These are phyloP conservation scores for Staurois parvus DNA, from an alignment of 2,797 vertebrate species.

Conservation along the genomic window DNA sequence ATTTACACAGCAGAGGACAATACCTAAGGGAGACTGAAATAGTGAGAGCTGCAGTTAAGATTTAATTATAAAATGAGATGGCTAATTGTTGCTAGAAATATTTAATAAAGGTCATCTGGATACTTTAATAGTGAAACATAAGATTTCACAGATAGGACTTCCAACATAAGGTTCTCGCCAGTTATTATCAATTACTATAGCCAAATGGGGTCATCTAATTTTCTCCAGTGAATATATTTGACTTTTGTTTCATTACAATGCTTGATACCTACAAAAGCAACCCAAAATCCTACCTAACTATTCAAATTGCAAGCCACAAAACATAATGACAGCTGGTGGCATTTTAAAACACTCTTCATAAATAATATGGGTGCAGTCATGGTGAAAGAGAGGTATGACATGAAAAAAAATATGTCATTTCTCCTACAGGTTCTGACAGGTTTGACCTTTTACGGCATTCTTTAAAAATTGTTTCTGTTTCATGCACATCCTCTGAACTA, in stretches of 20 bases:
- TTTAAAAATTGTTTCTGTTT: no score
- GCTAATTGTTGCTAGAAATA: conserved; percentile 50
- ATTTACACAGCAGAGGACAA: conserved; percentile 59
- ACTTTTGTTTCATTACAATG: background rate
- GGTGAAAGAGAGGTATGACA: no score
- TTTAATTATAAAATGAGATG: conserved; percentile 50
- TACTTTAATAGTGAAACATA: conserved; percentile 15
- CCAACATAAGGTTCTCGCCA: background rate
- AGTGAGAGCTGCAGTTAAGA: conserved; percentile 31
- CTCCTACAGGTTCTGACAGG: no score
- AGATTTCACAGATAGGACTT: conserved; percentile 12
- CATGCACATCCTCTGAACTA: no score
- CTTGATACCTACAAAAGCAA: no score
- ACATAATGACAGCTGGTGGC: no score
- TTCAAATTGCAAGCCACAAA: no score
- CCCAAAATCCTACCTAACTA: no score
- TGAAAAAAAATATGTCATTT: no score
- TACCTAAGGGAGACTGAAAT: conserved; percentile 42
- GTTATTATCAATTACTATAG: background rate
- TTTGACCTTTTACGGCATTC: no score
- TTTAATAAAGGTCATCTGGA: conserved; percentile 52
- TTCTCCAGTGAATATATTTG: background rate
- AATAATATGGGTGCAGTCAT: no score
- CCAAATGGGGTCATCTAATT: background rate
- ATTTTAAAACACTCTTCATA: no score